These are phyloP conservation scores for Phodopus roborovskii DNA, from an alignment of 2,113 vertebrate genomes.

Conservation along the genomic window DNA sequence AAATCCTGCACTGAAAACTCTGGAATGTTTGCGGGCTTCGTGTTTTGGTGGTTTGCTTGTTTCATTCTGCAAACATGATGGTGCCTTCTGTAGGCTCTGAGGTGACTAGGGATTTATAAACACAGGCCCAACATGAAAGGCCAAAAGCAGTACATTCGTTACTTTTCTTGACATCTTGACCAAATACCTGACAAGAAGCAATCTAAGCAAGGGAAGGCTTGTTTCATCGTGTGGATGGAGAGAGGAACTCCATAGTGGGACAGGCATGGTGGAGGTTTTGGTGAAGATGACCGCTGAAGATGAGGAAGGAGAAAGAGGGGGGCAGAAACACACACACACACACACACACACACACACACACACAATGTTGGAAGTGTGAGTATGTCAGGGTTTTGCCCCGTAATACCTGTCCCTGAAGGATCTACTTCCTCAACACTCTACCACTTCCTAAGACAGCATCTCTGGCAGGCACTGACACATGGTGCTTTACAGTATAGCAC, in stretches of 20 bases:
- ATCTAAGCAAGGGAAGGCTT: not conserved
- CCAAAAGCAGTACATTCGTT: not conserved
- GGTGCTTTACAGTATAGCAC: fast-evolving
- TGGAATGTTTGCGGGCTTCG: not conserved
- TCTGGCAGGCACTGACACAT: not conserved
- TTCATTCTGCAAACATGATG: not conserved
- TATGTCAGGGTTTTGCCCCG: not conserved
- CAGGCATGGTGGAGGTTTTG: too few relatives aligned
- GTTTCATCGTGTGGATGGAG: not conserved
- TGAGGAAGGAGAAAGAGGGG: not conserved
- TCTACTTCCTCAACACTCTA: not conserved
- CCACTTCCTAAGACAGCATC: not conserved
- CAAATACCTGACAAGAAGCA: not conserved
- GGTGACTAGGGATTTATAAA: not conserved
- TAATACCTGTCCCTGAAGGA: not conserved
- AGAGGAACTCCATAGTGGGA: not conserved
- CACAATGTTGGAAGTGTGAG: not conserved
- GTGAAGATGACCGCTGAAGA: not conserved
- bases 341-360: too few relatives aligned
- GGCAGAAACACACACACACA: too few relatives aligned
- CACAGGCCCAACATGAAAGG: not conserved
- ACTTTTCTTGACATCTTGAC: not conserved
- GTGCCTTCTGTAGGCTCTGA: not conserved
- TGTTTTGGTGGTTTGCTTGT: not conserved
- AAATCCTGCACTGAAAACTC: not conserved